These are phyloP conservation scores for Panulirus ornatus DNA, from an alignment of 1,140 invertebrate species.

Conservation along the genomic window DNA sequence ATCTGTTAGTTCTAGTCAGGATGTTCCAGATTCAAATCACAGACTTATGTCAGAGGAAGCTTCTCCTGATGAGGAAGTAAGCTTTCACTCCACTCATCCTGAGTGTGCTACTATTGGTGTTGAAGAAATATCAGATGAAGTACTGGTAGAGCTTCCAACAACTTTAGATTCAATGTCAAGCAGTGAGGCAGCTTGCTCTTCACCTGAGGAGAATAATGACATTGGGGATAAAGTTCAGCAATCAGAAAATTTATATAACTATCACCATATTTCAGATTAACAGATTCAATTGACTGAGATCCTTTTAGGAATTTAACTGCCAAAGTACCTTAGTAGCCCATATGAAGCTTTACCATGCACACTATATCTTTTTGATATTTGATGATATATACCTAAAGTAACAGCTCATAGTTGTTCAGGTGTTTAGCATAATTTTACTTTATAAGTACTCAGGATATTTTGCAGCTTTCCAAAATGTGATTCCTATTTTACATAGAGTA, in stretches of 20 bases:
- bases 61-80: slow-evolving; percentile 44
- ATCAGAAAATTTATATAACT: background rate
- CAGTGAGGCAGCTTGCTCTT: slow-evolving; percentile 22
- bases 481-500: too few relatives aligned
- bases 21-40: slow-evolving; percentile 27
- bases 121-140: background rate
- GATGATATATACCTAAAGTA: too few relatives aligned
- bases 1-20: background rate
- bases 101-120: background rate
- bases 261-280: background rate
- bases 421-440: too few relatives aligned
- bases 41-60: slow-evolving; percentile 17
- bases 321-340: background rate
- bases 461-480: too few relatives aligned
- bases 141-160: background rate
- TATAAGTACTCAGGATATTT: too few relatives aligned
- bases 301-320: background rate
- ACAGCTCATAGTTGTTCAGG: too few relatives aligned
- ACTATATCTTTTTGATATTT: background rate
- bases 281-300: background rate
- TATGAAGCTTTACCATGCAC: slow-evolving; percentile 1
- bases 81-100: slow-evolving; percentile 43
- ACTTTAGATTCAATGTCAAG: slow-evolving; percentile 23
- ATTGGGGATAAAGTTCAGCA: background rate
- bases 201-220: slow-evolving; percentile 10